Percentiles rank a stretch among this genome's conserved stretches.
These are phyloP conservation scores for Pachycephala philippinensis DNA, from an alignment of 2,113 vertebrate genomes.

Conservation along the genomic window DNA sequence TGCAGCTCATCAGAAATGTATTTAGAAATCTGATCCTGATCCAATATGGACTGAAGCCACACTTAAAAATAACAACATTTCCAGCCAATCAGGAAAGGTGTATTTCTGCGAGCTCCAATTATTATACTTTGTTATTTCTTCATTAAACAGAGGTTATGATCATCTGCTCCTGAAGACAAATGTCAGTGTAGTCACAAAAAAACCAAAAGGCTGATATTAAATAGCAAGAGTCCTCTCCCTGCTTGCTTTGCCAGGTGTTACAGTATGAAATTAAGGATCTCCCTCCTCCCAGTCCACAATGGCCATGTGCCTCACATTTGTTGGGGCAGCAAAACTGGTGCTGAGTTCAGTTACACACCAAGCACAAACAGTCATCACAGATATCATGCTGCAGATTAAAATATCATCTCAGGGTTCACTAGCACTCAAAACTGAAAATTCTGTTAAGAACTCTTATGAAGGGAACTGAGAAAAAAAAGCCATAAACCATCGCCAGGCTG, in stretches of 20 bases:
- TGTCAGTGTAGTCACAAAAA: not conserved
- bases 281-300: not conserved
- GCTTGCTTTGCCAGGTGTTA: not conserved
- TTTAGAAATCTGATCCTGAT: slow-evolving; percentile 5
- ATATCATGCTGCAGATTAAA: not conserved
- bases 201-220: not conserved
- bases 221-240: not conserved
- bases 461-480: not conserved
- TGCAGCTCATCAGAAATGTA: slow-evolving; percentile 8
- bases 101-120: not conserved
- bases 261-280: not conserved
- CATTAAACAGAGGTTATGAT: not conserved
- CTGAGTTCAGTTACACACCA: not conserved
- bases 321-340: not conserved
- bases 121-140: not conserved
- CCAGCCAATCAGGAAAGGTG: not conserved
- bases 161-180: not conserved
- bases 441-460: not conserved
- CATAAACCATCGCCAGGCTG: not conserved
- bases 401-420: not conserved
- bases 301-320: not conserved
- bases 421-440: not conserved
- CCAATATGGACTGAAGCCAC: not conserved
- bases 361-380: not conserved
- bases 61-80: not conserved